Conservation (phyloP, 30 jellyfish, hydroid and myxozoan species). For the Turritopsis dohrnii region DNA sequence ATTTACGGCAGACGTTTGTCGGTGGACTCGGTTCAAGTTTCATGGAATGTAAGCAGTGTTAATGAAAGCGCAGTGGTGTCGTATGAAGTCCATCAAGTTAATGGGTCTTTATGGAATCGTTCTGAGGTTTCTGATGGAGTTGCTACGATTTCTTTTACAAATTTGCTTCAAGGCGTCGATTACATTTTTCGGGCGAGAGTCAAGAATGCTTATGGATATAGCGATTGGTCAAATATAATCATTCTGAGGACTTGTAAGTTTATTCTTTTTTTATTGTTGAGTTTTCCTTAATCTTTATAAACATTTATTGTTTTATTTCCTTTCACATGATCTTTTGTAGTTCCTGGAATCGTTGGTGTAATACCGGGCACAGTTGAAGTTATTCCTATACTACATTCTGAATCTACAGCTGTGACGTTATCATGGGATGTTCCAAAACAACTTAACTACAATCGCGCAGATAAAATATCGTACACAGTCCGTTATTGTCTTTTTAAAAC, state of each 20-base stretch:
- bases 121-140: neutral
- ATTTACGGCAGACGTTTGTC: neutral
- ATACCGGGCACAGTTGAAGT: neutral
- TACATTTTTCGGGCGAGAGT: neutral
- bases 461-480: neutral
- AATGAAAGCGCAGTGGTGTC: neutral
- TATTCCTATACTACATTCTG: neutral
- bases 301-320: too few relatives aligned
- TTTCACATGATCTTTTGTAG: neutral
- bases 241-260: neutral
- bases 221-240: neutral
- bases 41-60: neutral
- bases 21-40: neutral
- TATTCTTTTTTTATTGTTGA: too few relatives aligned
- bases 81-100: neutral
- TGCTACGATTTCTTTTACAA: neutral
- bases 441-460: neutral
- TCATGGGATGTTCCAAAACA: neutral
- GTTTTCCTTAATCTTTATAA: too few relatives aligned
- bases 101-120: neutral
- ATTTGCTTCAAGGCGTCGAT: neutral
- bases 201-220: neutral
- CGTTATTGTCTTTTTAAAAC: slow-evolving; percentile 1
- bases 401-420: neutral
- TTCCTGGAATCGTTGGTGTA: neutral